phyloP scores from a whole-genome alignment of 2,113 vertebrate species.

The Myiopsitta monachus region DNA sequence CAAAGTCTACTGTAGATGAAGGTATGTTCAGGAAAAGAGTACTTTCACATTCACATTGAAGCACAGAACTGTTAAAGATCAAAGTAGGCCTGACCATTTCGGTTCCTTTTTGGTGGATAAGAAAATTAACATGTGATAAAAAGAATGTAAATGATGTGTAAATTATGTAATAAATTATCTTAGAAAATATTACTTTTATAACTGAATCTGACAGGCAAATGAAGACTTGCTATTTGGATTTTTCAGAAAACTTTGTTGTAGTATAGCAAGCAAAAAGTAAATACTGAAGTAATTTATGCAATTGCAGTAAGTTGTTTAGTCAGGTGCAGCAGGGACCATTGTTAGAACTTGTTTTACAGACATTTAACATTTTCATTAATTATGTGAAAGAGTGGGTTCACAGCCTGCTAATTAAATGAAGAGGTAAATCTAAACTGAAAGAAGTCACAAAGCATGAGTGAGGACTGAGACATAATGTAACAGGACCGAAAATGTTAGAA shows the following conservation, averaged over 20 bases:
- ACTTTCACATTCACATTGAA: background rate
- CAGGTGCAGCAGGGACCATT: background rate
- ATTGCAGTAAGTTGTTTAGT: background rate
- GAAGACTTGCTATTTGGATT: background rate
- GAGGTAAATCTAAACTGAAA: background rate
- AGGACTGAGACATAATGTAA: background rate
- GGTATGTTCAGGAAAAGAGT: background rate
- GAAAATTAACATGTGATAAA: background rate
- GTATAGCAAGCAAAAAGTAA: background rate
- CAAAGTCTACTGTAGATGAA: background rate
- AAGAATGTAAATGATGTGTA: background rate
- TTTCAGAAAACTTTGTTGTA: background rate
- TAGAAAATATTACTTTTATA: background rate
- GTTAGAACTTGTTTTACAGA: background rate
- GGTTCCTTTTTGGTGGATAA: background rate
- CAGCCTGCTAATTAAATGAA: background rate
- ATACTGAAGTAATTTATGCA: background rate
- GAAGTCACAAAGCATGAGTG: background rate
- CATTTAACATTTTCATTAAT: slow-evolving; percentile 15
- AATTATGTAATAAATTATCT: background rate
- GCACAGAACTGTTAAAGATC: background rate
- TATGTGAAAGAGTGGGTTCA: background rate
- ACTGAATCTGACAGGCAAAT: background rate
- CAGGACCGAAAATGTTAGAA: background rate
- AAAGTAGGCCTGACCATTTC: background rate